A percentile compares a stretch with the other conserved stretches of the same genome.
Conservation (phyloP, 2,888 invertebrate genomes). For the Leuctra nigra region DNA sequence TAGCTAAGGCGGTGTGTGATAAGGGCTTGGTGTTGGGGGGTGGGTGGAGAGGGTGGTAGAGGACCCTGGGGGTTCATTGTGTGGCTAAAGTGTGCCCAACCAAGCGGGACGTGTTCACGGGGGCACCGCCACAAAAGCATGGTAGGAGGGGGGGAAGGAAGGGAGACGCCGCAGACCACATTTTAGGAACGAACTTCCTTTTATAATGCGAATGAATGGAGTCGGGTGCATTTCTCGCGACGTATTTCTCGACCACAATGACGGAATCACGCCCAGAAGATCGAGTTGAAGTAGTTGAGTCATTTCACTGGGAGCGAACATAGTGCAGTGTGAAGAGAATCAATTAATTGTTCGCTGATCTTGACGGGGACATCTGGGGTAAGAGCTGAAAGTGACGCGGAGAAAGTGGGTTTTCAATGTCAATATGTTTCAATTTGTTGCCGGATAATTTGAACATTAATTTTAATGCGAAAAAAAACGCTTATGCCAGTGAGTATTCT, state of each 20-base stretch:
- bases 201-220: slow-evolving; percentile 16
- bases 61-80: slow-evolving; percentile 14
- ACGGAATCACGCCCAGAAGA: slow-evolving; percentile 9
- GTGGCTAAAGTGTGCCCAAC: slow-evolving; percentile 18
- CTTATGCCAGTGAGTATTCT: too few species aligned
- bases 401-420: too few species aligned
- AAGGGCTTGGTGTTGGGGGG: not conserved
- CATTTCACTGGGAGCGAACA: too few species aligned
- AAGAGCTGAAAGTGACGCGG: too few species aligned
- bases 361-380: too few species aligned
- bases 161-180: slow-evolving; percentile 8
- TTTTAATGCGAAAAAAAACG: too few species aligned
- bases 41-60: not conserved
- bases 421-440: too few species aligned
- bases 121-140: slow-evolving; percentile 14
- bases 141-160: too few species aligned
- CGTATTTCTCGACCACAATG: not conserved
- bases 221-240: not conserved
- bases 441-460: too few species aligned
- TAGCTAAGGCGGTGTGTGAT: slow-evolving; percentile 7
- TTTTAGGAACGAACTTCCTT: slow-evolving; percentile 5
- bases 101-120: slow-evolving; percentile 7
- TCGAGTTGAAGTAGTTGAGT: not conserved
- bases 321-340: too few species aligned
- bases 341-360: too few species aligned